Base-by-base conservation (phyloP, 2,797 vertebrate genomes). In the Sebastes oblongus region DNA sequence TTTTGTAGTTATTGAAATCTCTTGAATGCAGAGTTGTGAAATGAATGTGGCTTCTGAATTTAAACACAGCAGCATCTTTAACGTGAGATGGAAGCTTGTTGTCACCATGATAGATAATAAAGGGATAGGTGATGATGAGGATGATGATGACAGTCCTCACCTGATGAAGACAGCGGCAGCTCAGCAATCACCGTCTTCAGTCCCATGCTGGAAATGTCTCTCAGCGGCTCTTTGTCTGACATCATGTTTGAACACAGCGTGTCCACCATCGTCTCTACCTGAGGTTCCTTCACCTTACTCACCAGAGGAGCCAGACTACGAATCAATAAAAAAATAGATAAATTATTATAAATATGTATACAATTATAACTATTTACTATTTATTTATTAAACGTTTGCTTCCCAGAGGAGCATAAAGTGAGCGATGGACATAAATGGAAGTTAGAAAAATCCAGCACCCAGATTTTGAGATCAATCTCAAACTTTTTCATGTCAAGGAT, bases 211-310 rank as follows among this genome's bases (percentile, higher is more conserved):
- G 98, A 98, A 78, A 99, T 97, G 70, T 99, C 98, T 60, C 98
- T 90, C 62, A 99, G 96, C 90, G 97, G 98, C 84, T 99, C 98
- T 80, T 98, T 99, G 87, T 98, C 97, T 0, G 98, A 98, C 30
- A 95, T 86, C 98, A 99, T 99, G 95, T 98, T 99, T 1, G 95
- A 95, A 12, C 98, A 99, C 18, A 99, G 95, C 0, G 96, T 95
- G 2, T 99, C 98, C 95, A 99, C 98, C 13, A 99, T 97, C 3
- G 94, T 97, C 94, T 99, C 98, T 88, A 99, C 97, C 93, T 99
- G 98, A 90, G 97, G 96, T 84, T 99, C 98, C 91, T 99, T 99
- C 92, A 99, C 97, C 52, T 99, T 99, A 77, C 96, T 94, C 90
- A 99, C 97, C 91, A 99, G 93, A 0, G 98, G 98, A 3, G 97